These are phyloP conservation scores for Poeciliopsis paucimaculata DNA, from an alignment of 2,797 vertebrate genomes.

Conservation along the genomic window DNA sequence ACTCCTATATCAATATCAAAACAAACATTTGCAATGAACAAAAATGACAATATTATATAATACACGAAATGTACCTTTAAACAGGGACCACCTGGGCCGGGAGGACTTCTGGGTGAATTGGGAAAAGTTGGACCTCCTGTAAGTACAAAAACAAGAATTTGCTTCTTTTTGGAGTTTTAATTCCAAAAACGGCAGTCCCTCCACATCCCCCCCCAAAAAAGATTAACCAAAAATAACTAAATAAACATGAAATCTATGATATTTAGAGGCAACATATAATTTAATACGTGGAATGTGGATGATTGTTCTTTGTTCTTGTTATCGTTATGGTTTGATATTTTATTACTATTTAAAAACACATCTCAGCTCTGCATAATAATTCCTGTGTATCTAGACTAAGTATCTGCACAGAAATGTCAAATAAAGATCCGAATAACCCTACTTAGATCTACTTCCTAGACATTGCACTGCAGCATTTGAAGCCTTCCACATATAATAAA, in stretches of 20 bases:
- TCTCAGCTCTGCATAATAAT: not conserved
- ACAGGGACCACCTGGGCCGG: conserved; percentile 90
- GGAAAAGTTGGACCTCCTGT: conserved; percentile 89
- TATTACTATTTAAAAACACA: not conserved
- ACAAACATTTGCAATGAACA: not conserved
- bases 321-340: not conserved
- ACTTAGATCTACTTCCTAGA: not conserved
- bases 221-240: too few relatives aligned
- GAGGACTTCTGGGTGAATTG: conserved; percentile 90
- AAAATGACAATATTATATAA: conserved; percentile 3
- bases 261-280: not conserved
- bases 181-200: not conserved
- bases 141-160: conserved; percentile 77
- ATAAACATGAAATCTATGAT: not conserved
- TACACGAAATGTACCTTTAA: conserved; percentile 45
- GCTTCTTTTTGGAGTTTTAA: not conserved
- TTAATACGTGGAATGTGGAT: not conserved
- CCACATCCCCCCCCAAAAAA: too few relatives aligned
- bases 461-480: not conserved
- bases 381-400: not conserved
- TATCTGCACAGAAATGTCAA: not conserved
- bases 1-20: conserved; percentile 15
- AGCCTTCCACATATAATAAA: not conserved
- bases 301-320: not conserved
- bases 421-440: not conserved